Conservation (phyloP, 92 coral and sea anemone species). For the Zoanthus solanderi region DNA sequence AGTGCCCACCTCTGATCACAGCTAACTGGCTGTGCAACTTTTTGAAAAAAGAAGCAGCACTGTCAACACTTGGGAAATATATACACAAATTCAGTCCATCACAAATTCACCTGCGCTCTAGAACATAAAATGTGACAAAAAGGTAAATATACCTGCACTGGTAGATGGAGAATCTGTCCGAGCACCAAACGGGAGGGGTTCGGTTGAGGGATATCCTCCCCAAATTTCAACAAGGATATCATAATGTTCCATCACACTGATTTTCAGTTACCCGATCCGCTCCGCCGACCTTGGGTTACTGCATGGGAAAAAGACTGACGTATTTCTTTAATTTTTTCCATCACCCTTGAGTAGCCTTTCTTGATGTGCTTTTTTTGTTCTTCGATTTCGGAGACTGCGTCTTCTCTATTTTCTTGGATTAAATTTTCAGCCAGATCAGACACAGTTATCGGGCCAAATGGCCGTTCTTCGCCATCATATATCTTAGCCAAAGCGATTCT, state of each 20-base stretch:
- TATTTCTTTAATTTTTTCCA: background rate
- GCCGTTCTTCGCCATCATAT: conserved; percentile 2
- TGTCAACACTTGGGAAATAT: background rate
- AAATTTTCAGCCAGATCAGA: conserved; percentile 6
- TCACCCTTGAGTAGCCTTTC: background rate
- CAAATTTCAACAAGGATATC: background rate
- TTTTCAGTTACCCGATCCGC: conserved; percentile 2
- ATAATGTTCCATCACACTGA: background rate
- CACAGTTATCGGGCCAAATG: conserved; percentile 8
- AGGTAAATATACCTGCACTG: background rate
- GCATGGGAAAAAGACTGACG: background rate
- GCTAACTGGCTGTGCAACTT: background rate
- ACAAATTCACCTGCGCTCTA: background rate
- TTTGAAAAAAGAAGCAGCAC: background rate
- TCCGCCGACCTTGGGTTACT: background rate
- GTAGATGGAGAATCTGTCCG: background rate
- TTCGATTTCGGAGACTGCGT: background rate
- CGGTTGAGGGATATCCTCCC: background rate
- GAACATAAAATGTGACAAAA: background rate
- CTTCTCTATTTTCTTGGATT: background rate
- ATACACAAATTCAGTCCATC: background rate
- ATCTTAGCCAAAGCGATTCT: background rate
- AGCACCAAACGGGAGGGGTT: background rate
- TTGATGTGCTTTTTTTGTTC: background rate
- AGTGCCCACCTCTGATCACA: background rate